phyloP scores from a whole-genome alignment of 2,113 vertebrate genomes.

The Vombatus ursinus region DNA sequence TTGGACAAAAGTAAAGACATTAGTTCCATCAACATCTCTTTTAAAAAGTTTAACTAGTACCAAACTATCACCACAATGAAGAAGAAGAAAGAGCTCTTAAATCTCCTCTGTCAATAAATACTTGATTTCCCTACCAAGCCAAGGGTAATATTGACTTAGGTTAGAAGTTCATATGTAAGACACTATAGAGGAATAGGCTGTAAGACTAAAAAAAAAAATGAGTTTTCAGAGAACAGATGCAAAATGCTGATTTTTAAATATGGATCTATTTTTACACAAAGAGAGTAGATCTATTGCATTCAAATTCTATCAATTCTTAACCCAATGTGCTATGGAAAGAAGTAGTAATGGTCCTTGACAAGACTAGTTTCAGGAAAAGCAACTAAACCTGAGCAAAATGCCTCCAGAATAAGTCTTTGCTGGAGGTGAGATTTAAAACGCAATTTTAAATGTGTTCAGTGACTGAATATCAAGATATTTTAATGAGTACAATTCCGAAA shows the following conservation, averaged over 20 bases:
- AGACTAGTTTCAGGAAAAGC: background rate
- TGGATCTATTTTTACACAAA: background rate
- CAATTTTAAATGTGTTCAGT: background rate
- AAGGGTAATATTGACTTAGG: background rate
- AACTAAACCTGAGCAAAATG: background rate
- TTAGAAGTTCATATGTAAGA: background rate
- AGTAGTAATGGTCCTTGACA: background rate
- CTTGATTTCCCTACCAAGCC: background rate
- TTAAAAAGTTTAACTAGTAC: background rate
- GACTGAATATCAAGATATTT: background rate
- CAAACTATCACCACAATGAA: background rate
- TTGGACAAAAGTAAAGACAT: background rate
- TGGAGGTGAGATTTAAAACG: background rate
- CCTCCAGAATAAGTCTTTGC: background rate
- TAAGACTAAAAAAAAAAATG: background rate
- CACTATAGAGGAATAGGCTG: background rate
- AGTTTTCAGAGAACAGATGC: background rate
- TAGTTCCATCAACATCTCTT: background rate
- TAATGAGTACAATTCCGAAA: background rate
- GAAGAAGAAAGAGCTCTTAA: background rate
- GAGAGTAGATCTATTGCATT: background rate
- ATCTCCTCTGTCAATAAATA: background rate
- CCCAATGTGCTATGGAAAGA: background rate
- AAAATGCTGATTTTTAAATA: background rate
- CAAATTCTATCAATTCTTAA: background rate